A percentile compares a stretch with the other conserved stretches of the same genome.
Evolutionary conservation across 2,888 invertebrate species (phyloP).

Genomic region (Suillia variegata): DNA sequence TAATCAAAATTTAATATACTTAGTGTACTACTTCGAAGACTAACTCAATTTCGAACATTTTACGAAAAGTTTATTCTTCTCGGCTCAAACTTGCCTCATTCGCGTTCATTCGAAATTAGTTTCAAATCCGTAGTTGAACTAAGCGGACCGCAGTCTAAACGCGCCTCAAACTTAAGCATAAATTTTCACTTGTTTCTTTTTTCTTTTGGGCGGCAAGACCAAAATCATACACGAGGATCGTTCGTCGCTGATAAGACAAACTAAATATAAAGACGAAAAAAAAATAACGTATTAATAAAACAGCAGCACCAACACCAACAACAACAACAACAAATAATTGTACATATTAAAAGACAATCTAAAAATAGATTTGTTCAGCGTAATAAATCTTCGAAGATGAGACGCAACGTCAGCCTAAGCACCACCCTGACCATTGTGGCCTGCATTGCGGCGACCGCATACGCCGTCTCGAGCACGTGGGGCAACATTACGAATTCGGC

Average conservation of each 20-base stretch:
- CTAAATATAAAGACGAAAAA: neutral
- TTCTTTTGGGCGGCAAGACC: neutral
- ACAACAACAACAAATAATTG: slow-evolving; percentile 3
- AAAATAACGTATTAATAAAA: slow-evolving; percentile 11
- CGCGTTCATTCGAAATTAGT: slow-evolving; percentile 42
- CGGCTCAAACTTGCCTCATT: neutral
- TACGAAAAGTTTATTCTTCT: no score
- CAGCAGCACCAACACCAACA: slow-evolving; percentile 1
- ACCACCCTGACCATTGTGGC: slow-evolving; percentile 27
- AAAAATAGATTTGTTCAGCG: neutral
- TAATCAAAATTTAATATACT: no score
- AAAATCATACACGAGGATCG: neutral
- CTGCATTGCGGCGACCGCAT: slow-evolving; percentile 39
- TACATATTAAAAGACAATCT: neutral
- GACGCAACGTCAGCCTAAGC: slow-evolving; percentile 5
- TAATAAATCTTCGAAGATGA: slow-evolving; percentile 12
- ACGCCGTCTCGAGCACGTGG: slow-evolving; percentile 53
- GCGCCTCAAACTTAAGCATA: neutral
- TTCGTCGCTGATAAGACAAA: neutral
- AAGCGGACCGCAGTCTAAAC: slow-evolving; percentile 25
- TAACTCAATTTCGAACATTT: no score
- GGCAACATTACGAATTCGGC: slow-evolving; percentile 54
- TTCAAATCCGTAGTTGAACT: slow-evolving; percentile 40
- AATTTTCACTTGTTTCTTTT: neutral
- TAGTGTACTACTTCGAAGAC: no score